These are phyloP conservation scores for Euphonia xanthogaster DNA, from an alignment of 2,797 vertebrate genomes.

Conservation along the genomic window DNA sequence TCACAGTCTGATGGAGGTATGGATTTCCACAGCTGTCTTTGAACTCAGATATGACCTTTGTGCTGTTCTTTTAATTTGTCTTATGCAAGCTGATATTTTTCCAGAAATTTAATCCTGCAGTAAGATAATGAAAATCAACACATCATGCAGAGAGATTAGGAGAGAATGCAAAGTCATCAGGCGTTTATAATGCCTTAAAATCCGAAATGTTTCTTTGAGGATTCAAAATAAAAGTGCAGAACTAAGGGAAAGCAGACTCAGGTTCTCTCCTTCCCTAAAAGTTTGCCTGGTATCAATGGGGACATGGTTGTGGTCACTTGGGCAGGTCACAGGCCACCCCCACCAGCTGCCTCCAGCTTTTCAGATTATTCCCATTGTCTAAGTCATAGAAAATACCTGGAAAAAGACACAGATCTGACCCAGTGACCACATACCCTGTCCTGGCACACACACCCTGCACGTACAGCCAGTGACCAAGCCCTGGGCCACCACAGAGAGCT, in stretches of 20 bases:
- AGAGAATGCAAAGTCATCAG: background rate
- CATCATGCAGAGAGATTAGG: background rate
- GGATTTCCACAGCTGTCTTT: background rate
- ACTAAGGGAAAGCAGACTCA: background rate
- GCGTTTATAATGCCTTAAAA: background rate
- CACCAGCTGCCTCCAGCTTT: background rate
- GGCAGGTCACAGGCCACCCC: background rate
- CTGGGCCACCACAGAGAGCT: background rate
- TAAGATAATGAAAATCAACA: slow-evolving; percentile 1
- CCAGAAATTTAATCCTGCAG: background rate
- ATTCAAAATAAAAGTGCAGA: background rate
- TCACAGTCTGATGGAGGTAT: background rate
- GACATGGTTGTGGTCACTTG: background rate
- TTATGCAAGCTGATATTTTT: background rate
- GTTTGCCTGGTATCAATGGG: background rate
- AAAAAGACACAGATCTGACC: background rate
- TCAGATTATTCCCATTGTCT: background rate
- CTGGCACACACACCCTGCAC: background rate
- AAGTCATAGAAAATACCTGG: background rate
- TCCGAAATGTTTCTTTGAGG: background rate
- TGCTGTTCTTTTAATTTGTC: background rate
- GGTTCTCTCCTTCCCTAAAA: background rate
- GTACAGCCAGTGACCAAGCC: background rate
- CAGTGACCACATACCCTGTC: background rate
- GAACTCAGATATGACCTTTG: background rate